A percentile compares a stretch with the other conserved stretches of the same genome.
Conservation (phyloP, 2,888 invertebrate species). For the Eupithecia insigniata region DNA sequence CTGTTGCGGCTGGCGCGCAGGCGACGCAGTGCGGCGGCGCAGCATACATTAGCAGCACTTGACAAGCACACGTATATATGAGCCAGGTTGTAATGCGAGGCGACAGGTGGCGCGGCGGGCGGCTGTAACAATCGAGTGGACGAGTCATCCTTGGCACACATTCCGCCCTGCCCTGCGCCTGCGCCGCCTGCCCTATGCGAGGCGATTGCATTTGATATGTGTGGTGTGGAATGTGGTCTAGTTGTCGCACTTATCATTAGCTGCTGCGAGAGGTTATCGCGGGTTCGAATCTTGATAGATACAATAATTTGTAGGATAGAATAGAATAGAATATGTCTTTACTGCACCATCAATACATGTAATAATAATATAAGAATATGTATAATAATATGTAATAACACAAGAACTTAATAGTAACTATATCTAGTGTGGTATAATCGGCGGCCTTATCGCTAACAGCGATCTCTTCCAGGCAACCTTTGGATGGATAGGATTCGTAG, state of each 20-base stretch:
- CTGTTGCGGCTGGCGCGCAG: too few relatives aligned
- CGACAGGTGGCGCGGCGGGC: conserved; percentile 24
- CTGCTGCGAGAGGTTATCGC: not conserved
- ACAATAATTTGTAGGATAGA: not conserved
- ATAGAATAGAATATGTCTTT: too few relatives aligned
- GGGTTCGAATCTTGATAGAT: not conserved
- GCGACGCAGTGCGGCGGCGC: too few relatives aligned
- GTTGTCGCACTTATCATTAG: not conserved
- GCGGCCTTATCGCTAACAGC: too few relatives aligned
- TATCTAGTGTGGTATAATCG: too few relatives aligned
- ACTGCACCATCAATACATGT: too few relatives aligned
- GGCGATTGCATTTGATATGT: not conserved
- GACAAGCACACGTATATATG: not conserved
- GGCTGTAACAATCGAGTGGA: conserved; percentile 28
- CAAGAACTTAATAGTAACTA: too few relatives aligned
- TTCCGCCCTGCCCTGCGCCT: conserved; percentile 39
- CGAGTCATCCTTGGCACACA: conserved; percentile 64
- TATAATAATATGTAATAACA: too few relatives aligned
- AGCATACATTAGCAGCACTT: not conserved
- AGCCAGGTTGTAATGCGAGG: conserved; percentile 22
- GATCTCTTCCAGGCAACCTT: too few relatives aligned
- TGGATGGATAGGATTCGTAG: too few relatives aligned
- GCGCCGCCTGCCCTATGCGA: not conserved
- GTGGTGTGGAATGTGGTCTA: not conserved
- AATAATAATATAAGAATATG: too few relatives aligned